These are phyloP conservation scores for Plectrocnemia conspersa DNA, from an alignment of 1,140 invertebrate genomes.

Conservation along the genomic window DNA sequence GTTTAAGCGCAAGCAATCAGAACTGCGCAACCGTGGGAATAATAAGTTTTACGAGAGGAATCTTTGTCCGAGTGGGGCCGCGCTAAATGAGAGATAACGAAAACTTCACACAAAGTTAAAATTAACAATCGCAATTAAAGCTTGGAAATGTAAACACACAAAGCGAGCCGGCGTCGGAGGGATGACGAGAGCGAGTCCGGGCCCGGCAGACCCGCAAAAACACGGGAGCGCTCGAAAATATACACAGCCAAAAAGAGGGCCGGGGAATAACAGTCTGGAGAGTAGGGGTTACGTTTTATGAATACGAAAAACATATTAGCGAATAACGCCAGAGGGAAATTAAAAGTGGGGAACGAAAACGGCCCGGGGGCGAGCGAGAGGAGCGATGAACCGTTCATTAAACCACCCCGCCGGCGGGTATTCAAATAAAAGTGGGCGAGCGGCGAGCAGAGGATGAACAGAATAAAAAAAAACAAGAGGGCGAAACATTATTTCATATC, in stretches of 20 bases:
- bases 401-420: conserved; percentile 25
- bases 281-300: conserved; percentile 26
- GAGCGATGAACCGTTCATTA: conserved; percentile 31
- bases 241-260: conserved; percentile 7
- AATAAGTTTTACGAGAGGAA: conserved; percentile 13
- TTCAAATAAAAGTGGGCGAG: conserved; percentile 21
- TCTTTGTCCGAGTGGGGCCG: conserved; percentile 5
- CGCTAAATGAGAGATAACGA: conserved; percentile 19
- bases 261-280: conserved; percentile 13
- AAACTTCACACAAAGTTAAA: conserved; percentile 20
- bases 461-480: conserved; percentile 11
- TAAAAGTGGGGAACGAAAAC: conserved; percentile 26
- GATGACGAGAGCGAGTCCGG: conserved; percentile 3
- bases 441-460: not conserved
- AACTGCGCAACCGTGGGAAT: not conserved
- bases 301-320: conserved; percentile 34
- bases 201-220: conserved; percentile 4
- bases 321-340: conserved; percentile 35
- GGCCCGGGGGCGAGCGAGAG: not conserved
- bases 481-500: conserved; percentile 28
- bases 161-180: not conserved
- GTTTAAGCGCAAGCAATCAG: not conserved
- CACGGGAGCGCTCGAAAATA: conserved; percentile 3
- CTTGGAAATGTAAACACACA: conserved; percentile 16
- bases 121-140: conserved; percentile 24